A percentile compares a stretch with the other conserved stretches of the same genome.
phyloP scores from a whole-genome alignment of 2,888 invertebrate species.

The Cosmorhoe ocellata region DNA sequence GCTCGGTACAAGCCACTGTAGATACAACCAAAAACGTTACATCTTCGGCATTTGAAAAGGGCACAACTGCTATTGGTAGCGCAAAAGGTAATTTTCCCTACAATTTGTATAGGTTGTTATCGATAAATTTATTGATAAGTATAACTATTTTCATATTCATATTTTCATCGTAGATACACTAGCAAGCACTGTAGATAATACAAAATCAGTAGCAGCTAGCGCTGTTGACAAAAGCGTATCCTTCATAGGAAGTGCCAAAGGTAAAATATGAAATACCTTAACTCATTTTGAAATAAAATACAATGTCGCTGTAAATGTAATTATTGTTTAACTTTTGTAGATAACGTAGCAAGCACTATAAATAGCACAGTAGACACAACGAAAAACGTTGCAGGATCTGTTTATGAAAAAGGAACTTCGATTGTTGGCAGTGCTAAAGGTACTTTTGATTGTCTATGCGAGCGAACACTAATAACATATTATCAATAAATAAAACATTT shows the following conservation, averaged over 20 bases:
- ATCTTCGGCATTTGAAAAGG: constrained; percentile 39
- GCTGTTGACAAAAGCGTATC: constrained; percentile 52
- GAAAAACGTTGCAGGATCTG: constrained; percentile 51
- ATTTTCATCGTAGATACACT: constrained; percentile 51
- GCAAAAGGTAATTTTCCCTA: constrained; percentile 28
- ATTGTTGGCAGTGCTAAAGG: constrained; percentile 56
- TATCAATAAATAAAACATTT: too few relatives aligned
- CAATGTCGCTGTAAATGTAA: too few relatives aligned
- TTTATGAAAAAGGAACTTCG: constrained; percentile 51
- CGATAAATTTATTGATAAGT: too few relatives aligned
- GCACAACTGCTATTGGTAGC: constrained; percentile 32
- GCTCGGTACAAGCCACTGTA: constrained; percentile 33
- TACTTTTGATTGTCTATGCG: constrained; percentile 29
- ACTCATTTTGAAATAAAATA: background rate
- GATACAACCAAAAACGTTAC: constrained; percentile 43
- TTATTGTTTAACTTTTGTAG: constrained; percentile 48
- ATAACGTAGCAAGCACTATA: constrained; percentile 53
- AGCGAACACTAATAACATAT: too few relatives aligned
- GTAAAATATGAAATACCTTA: constrained; percentile 27
- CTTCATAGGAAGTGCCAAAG: constrained; percentile 54
- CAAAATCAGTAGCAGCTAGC: constrained; percentile 48
- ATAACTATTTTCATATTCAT: too few relatives aligned
- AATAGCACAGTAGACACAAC: constrained; percentile 57
- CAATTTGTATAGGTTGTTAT: too few relatives aligned
- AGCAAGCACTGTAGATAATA: constrained; percentile 53